Evolutionary conservation across 1,140 invertebrate genomes (phyloP), one percentile per base, ranked within the genome.

Genomic region (Drosophila ananassae): DNA sequence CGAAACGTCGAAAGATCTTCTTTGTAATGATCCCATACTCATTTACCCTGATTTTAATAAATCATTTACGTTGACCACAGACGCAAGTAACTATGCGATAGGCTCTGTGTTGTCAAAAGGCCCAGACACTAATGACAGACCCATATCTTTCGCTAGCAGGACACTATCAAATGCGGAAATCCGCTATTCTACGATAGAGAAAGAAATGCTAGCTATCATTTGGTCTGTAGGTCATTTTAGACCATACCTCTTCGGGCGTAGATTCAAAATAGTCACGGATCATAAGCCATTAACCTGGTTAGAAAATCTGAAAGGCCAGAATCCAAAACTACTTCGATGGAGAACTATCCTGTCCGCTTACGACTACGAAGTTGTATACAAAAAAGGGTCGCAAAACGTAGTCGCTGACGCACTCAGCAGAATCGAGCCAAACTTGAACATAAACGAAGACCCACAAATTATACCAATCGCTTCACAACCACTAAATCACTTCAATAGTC

Each of bases 221-320:
- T 24, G 47, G 12, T 37, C 12, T 37, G 34, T 37, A 37, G 3
- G 34, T 37, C 47, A 48, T 24, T 25, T 48, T 7, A 48, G 47
- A 25, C 22, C 47, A 10, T 48, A 48, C 47, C 47, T 48, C 24
- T 48, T 48, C 5, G 47, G 24, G 8, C 24, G 47, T 24, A 4
- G 46, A 41, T 60, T 51, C 47, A 51, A 60, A 60, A 61, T 52
- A 53, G 50, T 61, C 2, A 39, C 50, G 12, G 50, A 61, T 17
- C 59, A 53, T 37, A 61, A 61, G 28, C 57, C 57, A 28, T 30
- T 60, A 51, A 22, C 44, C 37, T 50, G 13, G 28, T 9, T 52
- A 17, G 50, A 52, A 34, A 52, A 52, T 32, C 13, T 52, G 9
- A 34, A 52, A 17, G 28, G 28, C 3, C 50, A 34, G 21, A 59